phyloP scores from a whole-genome alignment of 2,888 invertebrate species.

The Lobophora halterata region DNA sequence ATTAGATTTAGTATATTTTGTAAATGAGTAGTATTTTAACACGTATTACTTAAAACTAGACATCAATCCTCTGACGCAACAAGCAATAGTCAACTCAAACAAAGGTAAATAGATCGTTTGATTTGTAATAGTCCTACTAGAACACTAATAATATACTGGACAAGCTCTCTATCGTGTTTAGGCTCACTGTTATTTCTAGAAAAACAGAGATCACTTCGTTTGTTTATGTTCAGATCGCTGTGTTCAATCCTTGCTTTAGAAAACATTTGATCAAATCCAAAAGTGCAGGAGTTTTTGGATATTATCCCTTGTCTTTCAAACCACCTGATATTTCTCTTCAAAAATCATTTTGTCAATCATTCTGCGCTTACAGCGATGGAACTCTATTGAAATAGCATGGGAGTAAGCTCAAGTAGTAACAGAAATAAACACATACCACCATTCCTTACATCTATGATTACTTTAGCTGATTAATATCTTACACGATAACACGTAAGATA shows the following conservation, averaged over 20 bases:
- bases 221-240: slow-evolving; percentile 19
- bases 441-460: slow-evolving; percentile 40
- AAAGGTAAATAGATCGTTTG: slow-evolving; percentile 72
- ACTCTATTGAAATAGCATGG: slow-evolving; percentile 32
- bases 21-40: slow-evolving; percentile 38
- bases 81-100: slow-evolving; percentile 76
- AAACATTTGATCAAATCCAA: slow-evolving; percentile 13
- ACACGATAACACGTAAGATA: slow-evolving; percentile 25
- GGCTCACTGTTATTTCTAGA: slow-evolving; percentile 67
- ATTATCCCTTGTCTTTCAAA: slow-evolving; percentile 13
- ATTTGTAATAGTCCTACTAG: slow-evolving; percentile 70
- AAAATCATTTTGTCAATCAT: slow-evolving; percentile 3
- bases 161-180: slow-evolving; percentile 77
- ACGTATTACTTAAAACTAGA: slow-evolving; percentile 59
- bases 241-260: slow-evolving; percentile 3
- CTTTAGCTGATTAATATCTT: slow-evolving; percentile 40
- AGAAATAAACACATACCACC: slow-evolving; percentile 39
- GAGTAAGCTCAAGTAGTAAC: slow-evolving; percentile 48
- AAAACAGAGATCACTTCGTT: slow-evolving; percentile 59
- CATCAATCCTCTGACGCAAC: slow-evolving; percentile 65
- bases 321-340: slow-evolving; percentile 1
- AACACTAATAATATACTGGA: slow-evolving; percentile 71
- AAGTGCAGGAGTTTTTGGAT: slow-evolving; percentile 25
- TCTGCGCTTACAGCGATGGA: slow-evolving; percentile 19
- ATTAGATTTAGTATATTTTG: slow-evolving; percentile 30